Conservation (phyloP, 30 jellyfish, hydroid and myxozoan species). For the Aurelia aurita complex sp. Pacific region DNA sequence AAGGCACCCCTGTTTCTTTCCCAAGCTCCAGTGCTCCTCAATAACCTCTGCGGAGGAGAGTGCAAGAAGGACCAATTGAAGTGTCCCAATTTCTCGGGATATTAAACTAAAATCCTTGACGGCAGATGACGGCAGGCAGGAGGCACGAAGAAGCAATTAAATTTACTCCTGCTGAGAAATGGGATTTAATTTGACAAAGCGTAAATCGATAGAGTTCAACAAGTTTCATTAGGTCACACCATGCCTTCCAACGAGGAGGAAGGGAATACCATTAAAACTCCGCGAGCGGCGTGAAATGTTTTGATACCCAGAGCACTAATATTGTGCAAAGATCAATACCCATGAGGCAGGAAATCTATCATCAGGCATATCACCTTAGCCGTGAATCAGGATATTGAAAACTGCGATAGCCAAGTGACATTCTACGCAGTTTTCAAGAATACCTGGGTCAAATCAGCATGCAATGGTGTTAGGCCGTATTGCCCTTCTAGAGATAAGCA, state of each 20-base stretch:
- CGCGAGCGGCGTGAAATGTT: conserved; percentile 9
- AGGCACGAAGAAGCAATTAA: no score
- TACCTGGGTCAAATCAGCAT: conserved; percentile 64
- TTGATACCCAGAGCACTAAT: background rate
- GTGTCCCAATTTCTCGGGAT: no score
- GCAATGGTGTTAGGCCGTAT: conserved; percentile 44
- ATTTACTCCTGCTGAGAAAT: no score
- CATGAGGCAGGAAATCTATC: conserved; percentile 47
- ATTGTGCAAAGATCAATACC: conserved; percentile 28
- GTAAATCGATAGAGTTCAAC: no score
- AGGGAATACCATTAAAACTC: background rate
- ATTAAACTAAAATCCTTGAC: no score
- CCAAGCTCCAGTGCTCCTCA: no score
- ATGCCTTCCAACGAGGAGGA: background rate
- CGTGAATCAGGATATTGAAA: conserved; percentile 41
- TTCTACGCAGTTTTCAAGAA: conserved; percentile 17
- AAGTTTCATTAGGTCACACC: background rate
- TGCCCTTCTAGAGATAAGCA: conserved; percentile 15
- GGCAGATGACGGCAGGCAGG: no score
- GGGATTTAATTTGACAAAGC: no score
- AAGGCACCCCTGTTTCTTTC: no score
- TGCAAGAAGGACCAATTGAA: no score
- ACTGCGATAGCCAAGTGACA: conserved; percentile 49
- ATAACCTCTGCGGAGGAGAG: no score
- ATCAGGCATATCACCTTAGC: background rate